Percentiles rank a stretch among this genome's conserved stretches.
Evolutionary conservation across 92 coral and sea anemone genomes (phyloP).

Genomic region (Micromussa lordhowensis): DNA sequence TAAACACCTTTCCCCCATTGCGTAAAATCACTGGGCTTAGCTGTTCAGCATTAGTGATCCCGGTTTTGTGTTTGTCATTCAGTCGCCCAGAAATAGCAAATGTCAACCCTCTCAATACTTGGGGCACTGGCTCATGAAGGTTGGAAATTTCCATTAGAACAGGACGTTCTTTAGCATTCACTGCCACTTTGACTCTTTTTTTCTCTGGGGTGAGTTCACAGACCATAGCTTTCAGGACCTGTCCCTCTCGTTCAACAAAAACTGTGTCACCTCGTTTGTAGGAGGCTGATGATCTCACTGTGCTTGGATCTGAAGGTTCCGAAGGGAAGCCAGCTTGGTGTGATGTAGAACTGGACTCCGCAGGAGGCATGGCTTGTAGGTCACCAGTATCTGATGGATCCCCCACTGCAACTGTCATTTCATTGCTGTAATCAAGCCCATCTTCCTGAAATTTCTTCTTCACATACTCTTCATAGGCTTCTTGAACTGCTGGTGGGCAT

Average conservation of each 20-base stretch:
- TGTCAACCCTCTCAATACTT: not conserved
- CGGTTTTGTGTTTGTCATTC: not conserved
- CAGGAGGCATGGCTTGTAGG: no score
- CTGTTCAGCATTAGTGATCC: not conserved
- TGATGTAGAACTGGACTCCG: no score
- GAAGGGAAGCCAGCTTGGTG: not conserved
- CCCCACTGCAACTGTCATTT: not conserved
- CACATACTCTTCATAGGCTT: conserved; percentile 3
- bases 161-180: not conserved
- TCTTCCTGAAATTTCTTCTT: conserved; percentile 7
- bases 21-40: conserved; percentile 4
- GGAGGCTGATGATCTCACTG: not conserved
- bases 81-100: not conserved
- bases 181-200: no score
- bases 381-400: no score
- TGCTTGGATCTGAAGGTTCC: not conserved
- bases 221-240: not conserved
- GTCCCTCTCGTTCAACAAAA: not conserved
- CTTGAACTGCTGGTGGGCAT: conserved; percentile 12
- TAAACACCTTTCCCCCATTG: conserved; percentile 20
- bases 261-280: conserved; percentile 11
- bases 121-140: no score
- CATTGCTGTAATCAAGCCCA: conserved; percentile 12
- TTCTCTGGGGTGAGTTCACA: not conserved
- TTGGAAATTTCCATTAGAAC: no score